Conservation (phyloP, 2,797 vertebrate genomes). For the Sardinella longiceps region DNA sequence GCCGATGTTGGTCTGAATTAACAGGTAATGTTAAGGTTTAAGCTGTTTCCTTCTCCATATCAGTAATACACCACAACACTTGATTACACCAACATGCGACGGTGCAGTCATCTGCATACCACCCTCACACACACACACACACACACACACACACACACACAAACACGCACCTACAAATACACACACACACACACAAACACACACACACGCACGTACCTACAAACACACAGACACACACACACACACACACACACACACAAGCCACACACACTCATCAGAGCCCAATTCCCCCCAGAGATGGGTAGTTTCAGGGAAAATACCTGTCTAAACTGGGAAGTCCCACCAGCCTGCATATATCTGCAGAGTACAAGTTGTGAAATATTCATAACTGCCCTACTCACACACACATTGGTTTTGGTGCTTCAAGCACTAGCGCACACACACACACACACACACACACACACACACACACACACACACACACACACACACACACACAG, state of each 20-base stretch:
- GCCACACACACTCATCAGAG: not conserved
- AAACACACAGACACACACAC: not conserved
- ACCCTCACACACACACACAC: not conserved
- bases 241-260: not conserved
- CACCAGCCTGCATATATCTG: not conserved
- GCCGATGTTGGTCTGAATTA: too few species aligned
- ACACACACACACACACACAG: not conserved
- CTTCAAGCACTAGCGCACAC: not conserved
- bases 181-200: slow-evolving; percentile 2
- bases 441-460: not conserved
- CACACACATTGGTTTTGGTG: not conserved
- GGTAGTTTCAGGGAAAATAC: not conserved
- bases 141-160: not conserved
- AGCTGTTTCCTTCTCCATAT: too few species aligned
- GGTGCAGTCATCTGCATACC: not conserved
- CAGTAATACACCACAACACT: too few species aligned
- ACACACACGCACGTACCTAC: not conserved
- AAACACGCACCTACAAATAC: not conserved
- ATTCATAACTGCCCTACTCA: not conserved
- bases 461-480: not conserved
- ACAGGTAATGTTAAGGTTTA: too few species aligned
- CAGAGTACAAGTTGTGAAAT: not conserved
- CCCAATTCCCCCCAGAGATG: not conserved
- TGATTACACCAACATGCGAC: too few species aligned
- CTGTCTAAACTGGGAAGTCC: slow-evolving; percentile 5